Conservation (phyloP, 2,888 invertebrate genomes). For the Bugula neritina region DNA sequence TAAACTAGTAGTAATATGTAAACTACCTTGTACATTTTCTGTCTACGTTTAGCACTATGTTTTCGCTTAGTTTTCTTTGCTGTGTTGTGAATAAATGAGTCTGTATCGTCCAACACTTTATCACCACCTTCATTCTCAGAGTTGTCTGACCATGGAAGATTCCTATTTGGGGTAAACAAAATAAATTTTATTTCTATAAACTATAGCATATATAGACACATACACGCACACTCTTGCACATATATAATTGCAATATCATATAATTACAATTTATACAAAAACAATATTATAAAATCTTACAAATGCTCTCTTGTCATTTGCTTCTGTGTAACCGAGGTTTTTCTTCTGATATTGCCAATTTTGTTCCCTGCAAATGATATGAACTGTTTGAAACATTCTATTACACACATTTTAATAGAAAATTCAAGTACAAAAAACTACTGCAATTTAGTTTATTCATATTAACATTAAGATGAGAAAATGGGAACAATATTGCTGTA, state of each 20-base stretch:
- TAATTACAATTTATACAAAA: too few relatives aligned
- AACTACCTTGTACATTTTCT: conserved; percentile 20
- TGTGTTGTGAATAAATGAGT: conserved; percentile 20
- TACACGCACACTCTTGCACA: too few relatives aligned
- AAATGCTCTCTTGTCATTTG: not conserved
- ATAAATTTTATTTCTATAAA: too few relatives aligned
- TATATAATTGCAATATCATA: too few relatives aligned
- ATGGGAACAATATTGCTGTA: too few relatives aligned
- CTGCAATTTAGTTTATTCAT: too few relatives aligned
- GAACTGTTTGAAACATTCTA: too few relatives aligned
- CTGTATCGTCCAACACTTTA: not conserved
- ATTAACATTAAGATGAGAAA: too few relatives aligned
- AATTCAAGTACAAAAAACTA: too few relatives aligned
- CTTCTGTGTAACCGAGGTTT: conserved; percentile 19
- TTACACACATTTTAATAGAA: too few relatives aligned
- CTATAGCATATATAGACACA: too few relatives aligned
- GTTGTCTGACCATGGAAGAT: conserved; percentile 25
- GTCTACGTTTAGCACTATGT: conserved; percentile 3
- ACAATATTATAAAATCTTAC: not conserved
- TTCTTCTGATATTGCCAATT: conserved; percentile 16
- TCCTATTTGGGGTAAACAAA: too few relatives aligned
- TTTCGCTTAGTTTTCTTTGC: conserved; percentile 21
- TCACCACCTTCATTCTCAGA: not conserved
- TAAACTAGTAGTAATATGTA: not conserved
- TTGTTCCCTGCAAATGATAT: conserved; percentile 20